phyloP scores from a whole-genome alignment of 2,888 invertebrate genomes.

The Bibio marci region DNA sequence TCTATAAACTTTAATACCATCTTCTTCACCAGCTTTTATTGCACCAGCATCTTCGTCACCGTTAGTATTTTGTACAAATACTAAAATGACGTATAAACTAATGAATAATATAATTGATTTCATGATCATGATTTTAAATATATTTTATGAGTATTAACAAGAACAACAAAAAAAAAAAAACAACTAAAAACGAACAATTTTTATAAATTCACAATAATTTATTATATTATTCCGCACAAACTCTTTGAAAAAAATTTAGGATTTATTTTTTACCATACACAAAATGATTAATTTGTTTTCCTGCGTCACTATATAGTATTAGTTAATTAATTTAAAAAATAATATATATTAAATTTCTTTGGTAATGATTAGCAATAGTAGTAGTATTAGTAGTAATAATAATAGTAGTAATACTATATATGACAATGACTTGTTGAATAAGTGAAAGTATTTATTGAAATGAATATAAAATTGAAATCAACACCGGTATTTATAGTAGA shows the following conservation, averaged over 20 bases:
- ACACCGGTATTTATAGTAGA: constrained; percentile 21
- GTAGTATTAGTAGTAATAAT: no score
- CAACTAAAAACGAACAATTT: background rate
- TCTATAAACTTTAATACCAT: constrained; percentile 53
- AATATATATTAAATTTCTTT: background rate
- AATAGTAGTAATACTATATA: no score
- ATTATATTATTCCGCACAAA: no score
- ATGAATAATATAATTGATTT: constrained; percentile 1
- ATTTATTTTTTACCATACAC: no score
- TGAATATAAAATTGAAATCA: constrained; percentile 13
- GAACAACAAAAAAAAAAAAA: background rate
- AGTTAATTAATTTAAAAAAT: background rate
- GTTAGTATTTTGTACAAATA: background rate
- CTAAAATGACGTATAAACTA: background rate
- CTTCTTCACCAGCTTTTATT: constrained; percentile 27
- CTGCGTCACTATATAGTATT: background rate
- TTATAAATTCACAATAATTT: no score
- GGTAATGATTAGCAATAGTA: no score
- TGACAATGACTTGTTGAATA: constrained; percentile 1
- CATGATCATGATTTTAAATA: background rate
- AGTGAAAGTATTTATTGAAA: constrained; percentile 23
- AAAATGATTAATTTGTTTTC: background rate
- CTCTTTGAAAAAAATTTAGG: no score
- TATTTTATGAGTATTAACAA: background rate
- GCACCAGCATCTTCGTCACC: constrained; percentile 28